Percentiles rank a stretch among this genome's conserved stretches.
Evolutionary conservation across 2,797 vertebrate genomes (phyloP).

Genomic region (Myripristis murdjan): DNA sequence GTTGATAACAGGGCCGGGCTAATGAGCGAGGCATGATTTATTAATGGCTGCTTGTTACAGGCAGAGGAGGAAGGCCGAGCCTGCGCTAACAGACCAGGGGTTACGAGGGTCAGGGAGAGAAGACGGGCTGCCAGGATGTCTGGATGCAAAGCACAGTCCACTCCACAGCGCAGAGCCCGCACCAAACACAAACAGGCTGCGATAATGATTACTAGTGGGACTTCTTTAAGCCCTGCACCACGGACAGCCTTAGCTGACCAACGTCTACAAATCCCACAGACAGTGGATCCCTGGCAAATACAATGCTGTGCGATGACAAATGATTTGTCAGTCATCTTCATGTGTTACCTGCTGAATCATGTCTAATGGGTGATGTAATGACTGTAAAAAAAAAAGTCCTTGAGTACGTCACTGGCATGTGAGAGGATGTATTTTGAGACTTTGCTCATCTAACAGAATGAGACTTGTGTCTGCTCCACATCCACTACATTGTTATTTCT

Average conservation of each 20-base stretch:
- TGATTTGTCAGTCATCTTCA: conserved; percentile 53
- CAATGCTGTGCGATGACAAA: conserved; percentile 55
- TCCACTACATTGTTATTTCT: conserved; percentile 48
- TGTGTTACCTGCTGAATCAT: conserved; percentile 58
- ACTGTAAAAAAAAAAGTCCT: conserved; percentile 48
- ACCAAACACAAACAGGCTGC: conserved; percentile 63
- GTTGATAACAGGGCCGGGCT: conserved; percentile 72
- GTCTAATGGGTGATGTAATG: conserved; percentile 71
- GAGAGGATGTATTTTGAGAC: conserved; percentile 33
- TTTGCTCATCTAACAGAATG: conserved; percentile 66
- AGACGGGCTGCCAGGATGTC: conserved; percentile 42
- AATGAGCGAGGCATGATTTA: conserved; percentile 82
- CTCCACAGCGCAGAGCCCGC: conserved; percentile 53
- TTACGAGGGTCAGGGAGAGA: conserved; percentile 61
- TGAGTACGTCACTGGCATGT: conserved; percentile 44
- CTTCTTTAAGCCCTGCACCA: conserved; percentile 51
- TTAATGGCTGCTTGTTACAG: conserved; percentile 78
- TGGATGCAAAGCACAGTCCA: conserved; percentile 54
- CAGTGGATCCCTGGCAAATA: conserved; percentile 33
- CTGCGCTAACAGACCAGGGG: conserved; percentile 54
- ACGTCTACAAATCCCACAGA: conserved; percentile 29
- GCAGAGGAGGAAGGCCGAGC: conserved; percentile 46
- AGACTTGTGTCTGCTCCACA: conserved; percentile 21
- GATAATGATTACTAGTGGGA: conserved; percentile 68
- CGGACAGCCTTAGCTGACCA: conserved; percentile 40